Conservation (phyloP, 2,797 vertebrate genomes). For the Manis javanica region DNA sequence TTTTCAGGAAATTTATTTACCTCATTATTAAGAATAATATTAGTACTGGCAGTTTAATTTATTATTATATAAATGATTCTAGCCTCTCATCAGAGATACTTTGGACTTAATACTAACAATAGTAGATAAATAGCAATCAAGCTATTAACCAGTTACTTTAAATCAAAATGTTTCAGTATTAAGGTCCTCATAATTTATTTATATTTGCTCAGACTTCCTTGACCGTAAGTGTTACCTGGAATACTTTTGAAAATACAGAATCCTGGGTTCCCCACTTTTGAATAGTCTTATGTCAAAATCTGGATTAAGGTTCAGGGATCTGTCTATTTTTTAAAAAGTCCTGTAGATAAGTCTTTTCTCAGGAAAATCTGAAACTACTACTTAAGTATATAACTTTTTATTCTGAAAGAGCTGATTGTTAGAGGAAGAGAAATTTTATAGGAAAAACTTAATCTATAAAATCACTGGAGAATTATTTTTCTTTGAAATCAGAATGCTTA, state of each 20-base stretch:
- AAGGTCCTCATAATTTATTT: neutral
- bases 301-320: neutral
- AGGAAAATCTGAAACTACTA: neutral
- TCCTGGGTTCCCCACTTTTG: neutral
- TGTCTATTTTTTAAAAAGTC: neutral
- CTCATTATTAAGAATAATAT: neutral
- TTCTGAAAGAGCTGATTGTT: neutral
- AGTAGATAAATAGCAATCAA: conserved; percentile 31
- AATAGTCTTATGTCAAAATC: neutral
- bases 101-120: neutral
- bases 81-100: neutral
- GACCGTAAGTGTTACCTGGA: neutral
- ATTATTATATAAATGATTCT: conserved; percentile 35
- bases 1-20: conserved; percentile 45
- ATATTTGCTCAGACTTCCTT: neutral
- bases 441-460: conserved; percentile 15
- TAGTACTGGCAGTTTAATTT: neutral
- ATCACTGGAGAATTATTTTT: conserved; percentile 12
- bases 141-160: neutral
- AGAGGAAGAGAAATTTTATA: conserved; percentile 13
- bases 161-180: conserved; percentile 42
- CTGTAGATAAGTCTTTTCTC: neutral
- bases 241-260: conserved; percentile 31
- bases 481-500: conserved; percentile 54
- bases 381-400: neutral